Evolutionary conservation across 2,113 vertebrate species (phyloP), one percentile per base, ranked within the genome.

Genomic region (Corythoichthys intestinalis): DNA sequence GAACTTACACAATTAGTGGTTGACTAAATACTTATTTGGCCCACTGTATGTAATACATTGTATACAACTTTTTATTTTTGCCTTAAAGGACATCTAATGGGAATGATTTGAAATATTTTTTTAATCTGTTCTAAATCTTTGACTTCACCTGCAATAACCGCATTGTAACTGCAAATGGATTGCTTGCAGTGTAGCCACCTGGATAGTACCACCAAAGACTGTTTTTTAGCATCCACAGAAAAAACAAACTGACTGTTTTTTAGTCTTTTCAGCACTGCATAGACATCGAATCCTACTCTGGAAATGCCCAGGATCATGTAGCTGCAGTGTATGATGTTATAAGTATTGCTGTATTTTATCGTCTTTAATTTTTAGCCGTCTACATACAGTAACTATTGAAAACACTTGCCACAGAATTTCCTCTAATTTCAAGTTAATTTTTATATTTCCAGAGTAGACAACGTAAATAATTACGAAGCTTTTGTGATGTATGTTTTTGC

Each of bases 161-260:
- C 57, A 38, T 61, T 50, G 67, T 69, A 17, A 34, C 64, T 60
- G 53, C 12, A 17, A 59, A 14, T 64, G 65, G 69, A 84, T 81
- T 2, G 70, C 70, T 72, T 58, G 58, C 66, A 46, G 79, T 80
- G 69, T 77, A 83, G 80, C 85, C 82, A 89, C 82, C 87, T 87
- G 87, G 81, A 82, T 77, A 50, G 50, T 81, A 66, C 62, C 63
- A 68, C 67, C 49, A 0, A 64, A 57, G 61, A 4, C 79, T 85
- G 86, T 86, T 73, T 28, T 86, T 83, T 86, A 80, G 83, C 66
- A 67, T 69, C 58, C 14, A 15, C 8, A 48, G 52, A 61, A 69
- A 72, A 73, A 75, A 82, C 75, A 4, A 38, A 73, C 6, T 11
- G 82, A 80, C 71, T 78, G 60, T 68, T 37, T 61, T 73, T 81